These are phyloP conservation scores for Rissa tridactyla DNA, from an alignment of 2,113 vertebrate species.

Conservation along the genomic window DNA sequence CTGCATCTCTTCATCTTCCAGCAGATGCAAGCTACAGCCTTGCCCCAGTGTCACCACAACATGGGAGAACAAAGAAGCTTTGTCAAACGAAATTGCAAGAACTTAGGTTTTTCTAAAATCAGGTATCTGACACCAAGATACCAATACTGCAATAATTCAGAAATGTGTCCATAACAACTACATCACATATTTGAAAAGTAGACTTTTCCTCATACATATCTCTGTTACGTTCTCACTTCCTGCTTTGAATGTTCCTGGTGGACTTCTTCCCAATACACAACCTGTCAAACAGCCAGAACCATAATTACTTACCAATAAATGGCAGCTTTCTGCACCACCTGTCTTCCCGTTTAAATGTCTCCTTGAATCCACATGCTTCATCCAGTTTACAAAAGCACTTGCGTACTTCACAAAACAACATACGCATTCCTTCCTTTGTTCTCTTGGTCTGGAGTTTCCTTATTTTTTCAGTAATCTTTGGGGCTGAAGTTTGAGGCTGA, in stretches of 20 bases:
- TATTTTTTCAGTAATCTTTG: background rate
- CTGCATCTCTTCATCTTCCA: background rate
- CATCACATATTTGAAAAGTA: background rate
- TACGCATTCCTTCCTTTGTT: background rate
- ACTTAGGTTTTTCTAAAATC: background rate
- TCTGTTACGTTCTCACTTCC: background rate
- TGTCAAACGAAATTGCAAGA: background rate
- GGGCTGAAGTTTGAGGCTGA: background rate
- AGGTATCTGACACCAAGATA: background rate
- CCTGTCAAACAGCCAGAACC: background rate
- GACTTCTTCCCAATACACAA: background rate
- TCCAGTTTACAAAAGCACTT: background rate
- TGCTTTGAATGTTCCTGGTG: background rate
- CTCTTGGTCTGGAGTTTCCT: background rate
- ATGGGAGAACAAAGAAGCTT: background rate
- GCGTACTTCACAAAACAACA: background rate
- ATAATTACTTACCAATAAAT: background rate
- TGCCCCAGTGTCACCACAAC: background rate
- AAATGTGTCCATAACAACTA: background rate
- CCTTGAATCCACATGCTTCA: background rate
- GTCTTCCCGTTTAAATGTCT: background rate
- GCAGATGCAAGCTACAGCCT: background rate
- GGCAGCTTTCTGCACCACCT: background rate
- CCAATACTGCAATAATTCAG: background rate
- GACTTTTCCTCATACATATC: background rate